Evolutionary conservation across 2,113 vertebrate species (phyloP).

Genomic region (Anser cygnoides): DNA sequence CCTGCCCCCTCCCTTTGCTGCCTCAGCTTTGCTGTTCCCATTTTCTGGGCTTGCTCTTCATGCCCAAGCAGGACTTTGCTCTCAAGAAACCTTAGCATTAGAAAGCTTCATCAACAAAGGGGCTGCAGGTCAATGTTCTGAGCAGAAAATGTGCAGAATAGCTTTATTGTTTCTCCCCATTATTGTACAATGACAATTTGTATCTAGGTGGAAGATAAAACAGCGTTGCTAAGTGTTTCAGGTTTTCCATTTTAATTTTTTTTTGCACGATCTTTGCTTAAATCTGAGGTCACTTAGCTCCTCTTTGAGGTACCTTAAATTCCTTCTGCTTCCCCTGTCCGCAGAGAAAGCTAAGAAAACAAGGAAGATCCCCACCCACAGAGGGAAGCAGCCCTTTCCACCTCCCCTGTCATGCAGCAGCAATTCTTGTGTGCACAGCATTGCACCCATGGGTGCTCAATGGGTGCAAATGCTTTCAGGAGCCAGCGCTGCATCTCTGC

Average conservation of each 20-base stretch:
- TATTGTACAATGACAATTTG: not conserved
- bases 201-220: not conserved
- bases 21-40: not conserved
- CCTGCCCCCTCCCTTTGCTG: not conserved
- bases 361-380: not conserved
- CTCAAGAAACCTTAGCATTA: not conserved
- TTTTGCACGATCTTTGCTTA: not conserved
- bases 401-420: fast-evolving
- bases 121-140: not conserved
- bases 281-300: not conserved
- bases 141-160: not conserved
- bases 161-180: not conserved
- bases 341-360: not conserved
- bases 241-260: not conserved
- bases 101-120: not conserved
- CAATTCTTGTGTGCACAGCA: not conserved
- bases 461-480: not conserved
- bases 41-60: not conserved
- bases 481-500: not conserved
- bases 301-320: not conserved
- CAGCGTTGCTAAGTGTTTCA: not conserved
- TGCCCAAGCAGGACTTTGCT: not conserved
- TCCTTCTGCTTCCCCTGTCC: not conserved
- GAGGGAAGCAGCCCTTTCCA: not conserved
- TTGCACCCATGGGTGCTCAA: not conserved